Percentiles rank a stretch among this genome's conserved stretches.
Conservation (phyloP, 2,113 vertebrate species). For the Pithys albifrons region DNA sequence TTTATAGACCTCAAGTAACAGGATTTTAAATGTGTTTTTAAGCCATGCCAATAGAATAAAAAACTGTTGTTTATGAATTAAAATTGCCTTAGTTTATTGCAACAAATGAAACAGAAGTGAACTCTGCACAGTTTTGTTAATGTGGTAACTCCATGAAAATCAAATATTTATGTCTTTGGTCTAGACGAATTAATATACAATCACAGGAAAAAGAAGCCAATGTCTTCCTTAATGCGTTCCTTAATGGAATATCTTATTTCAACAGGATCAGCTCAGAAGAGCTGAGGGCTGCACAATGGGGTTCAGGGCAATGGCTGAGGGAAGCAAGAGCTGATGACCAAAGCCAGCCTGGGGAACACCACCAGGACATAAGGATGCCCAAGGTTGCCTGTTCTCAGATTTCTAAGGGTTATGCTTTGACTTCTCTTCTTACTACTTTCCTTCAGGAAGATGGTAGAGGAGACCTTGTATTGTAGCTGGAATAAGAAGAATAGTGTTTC, state of each 20-base stretch:
- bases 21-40: constrained; percentile 49
- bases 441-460: background rate
- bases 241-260: background rate
- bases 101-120: constrained; percentile 13
- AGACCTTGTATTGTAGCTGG: background rate
- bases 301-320: background rate
- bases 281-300: background rate
- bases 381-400: background rate
- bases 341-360: background rate
- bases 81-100: background rate
- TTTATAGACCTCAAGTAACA: constrained; percentile 38
- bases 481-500: background rate
- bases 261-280: background rate
- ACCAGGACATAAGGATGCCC: background rate
- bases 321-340: background rate
- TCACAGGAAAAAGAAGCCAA: background rate
- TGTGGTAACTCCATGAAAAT: background rate
- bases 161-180: constrained; percentile 50
- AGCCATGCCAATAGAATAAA: background rate
- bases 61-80: constrained; percentile 19
- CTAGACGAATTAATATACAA: background rate
- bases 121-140: background rate
- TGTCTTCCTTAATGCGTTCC: background rate
- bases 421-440: background rate
- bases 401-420: background rate